Percentiles rank a stretch among this genome's conserved stretches.
Evolutionary conservation across 2,797 vertebrate species (phyloP).

Genomic region (Thamnophis elegans): DNA sequence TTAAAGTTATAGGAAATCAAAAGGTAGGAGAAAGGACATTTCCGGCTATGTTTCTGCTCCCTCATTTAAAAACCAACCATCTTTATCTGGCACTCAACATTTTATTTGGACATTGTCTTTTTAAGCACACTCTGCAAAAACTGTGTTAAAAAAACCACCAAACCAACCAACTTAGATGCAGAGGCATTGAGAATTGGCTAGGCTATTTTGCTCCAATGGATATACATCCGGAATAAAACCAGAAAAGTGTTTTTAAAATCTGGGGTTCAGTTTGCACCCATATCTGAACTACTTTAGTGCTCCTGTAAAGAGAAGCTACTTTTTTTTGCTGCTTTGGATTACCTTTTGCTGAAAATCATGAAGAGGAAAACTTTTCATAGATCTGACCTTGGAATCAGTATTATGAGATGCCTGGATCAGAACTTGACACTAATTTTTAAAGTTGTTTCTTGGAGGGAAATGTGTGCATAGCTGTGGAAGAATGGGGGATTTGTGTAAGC

Average conservation of each 20-base stretch:
- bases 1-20: conserved; percentile 57
- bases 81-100: conserved; percentile 61
- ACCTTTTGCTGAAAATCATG: conserved; percentile 42
- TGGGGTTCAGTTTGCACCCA: conserved; percentile 57
- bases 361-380: conserved; percentile 61
- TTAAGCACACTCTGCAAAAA: conserved; percentile 60
- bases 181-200: conserved; percentile 28
- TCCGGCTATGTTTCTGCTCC: conserved; percentile 45
- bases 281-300: conserved; percentile 57
- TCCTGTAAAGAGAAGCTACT: conserved; percentile 51
- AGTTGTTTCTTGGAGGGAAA: conserved; percentile 54
- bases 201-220: conserved; percentile 33
- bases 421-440: conserved; percentile 50
- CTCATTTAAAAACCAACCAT: conserved; percentile 42
- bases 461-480: conserved; percentile 56
- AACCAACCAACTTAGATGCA: conserved; percentile 33
- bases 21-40: conserved; percentile 56
- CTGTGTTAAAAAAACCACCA: conserved; percentile 38
- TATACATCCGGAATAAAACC: conserved; percentile 47
- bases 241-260: conserved; percentile 56
- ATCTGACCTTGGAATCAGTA: conserved; percentile 71
- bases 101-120: conserved; percentile 65
- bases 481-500: conserved; percentile 57
- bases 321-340: conserved; percentile 51
- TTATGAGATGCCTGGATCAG: conserved; percentile 64